Base-by-base conservation (phyloP, 2,888 invertebrate genomes). In the Melipona bicolor region DNA sequence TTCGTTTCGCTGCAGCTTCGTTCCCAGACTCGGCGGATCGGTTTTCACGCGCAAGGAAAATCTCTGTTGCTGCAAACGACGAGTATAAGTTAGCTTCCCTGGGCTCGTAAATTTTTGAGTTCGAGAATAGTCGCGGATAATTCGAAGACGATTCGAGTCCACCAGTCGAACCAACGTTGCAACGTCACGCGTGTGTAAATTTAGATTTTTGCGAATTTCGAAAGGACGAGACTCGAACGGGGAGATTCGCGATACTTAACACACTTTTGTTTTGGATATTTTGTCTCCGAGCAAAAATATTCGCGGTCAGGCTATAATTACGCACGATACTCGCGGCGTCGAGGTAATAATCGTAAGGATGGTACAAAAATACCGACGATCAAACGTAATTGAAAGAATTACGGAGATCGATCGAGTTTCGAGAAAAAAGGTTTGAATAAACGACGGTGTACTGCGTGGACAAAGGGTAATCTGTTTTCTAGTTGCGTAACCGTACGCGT, bases 401-500 rank as follows among this genome's bases (percentile, higher is more conserved):
- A 9, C 43, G 9, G 36, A 1, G 43, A 43, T 43, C 43, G 43
- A 43, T 43, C 43, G 43, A n/a, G 65, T n/a, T 68, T 50, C 50
- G 50, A 54, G n/a, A 24, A 19, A 19, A 32, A 32, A 3, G 3
- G n/a, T 56, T 70, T 19, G 69, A 69, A 52, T 52, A 32, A 52
- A 52, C 13, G 54, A 32, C 27, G 11, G 24, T 32, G 69, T 62
- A 59, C 68, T 68, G 27, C 76, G 76, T 21, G 50, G 59, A 61
- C 59, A 49, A 59, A 59, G 76, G 70, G 50, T 62, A 70, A 69
- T 70, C 76, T 50, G 79, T 61, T 84, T 83, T 84, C 85, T 56
- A 74, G 54, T 52, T 75, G 85, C 85, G 85, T 85, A 76, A 62
- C 56, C 49, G 82, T 56, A 65, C 68, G 84, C 84, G 79, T 79